phyloP scores from a whole-genome alignment of 2,797 vertebrate species.

The Crax fasciolata region DNA sequence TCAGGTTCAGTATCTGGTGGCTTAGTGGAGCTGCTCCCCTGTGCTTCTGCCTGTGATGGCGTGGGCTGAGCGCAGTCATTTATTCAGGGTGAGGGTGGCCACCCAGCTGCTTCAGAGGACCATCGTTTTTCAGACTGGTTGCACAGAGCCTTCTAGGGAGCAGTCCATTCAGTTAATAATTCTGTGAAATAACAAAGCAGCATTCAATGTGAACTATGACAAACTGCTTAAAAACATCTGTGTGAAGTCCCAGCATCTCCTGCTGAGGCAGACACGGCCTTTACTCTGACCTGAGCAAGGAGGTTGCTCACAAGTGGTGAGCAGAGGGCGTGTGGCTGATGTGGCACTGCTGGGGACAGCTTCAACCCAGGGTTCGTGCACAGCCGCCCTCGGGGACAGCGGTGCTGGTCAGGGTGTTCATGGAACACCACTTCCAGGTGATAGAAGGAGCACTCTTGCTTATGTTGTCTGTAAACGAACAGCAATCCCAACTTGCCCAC shows the following conservation, averaged over 20 bases:
- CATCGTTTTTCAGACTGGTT: accelerated
- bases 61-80: not conserved
- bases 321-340: too few relatives aligned
- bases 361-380: not conserved
- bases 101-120: not conserved
- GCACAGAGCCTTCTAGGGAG: not conserved
- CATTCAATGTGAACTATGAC: not conserved
- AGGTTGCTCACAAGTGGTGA: too few relatives aligned
- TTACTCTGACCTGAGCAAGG: not conserved
- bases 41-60: not conserved
- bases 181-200: not conserved
- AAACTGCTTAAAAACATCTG: not conserved
- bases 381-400: not conserved
- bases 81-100: not conserved
- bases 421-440: not conserved
- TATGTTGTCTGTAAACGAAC: not conserved
- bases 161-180: not conserved
- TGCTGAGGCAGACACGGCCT: not conserved
- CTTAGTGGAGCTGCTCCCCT: not conserved
- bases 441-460: not conserved
- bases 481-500: not conserved
- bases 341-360: too few relatives aligned
- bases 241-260: not conserved
- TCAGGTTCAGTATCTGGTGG: not conserved
- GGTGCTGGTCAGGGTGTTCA: not conserved